Evolutionary conservation across 2,113 vertebrate species (phyloP).

Genomic region (Gymnobelideus leadbeateri): DNA sequence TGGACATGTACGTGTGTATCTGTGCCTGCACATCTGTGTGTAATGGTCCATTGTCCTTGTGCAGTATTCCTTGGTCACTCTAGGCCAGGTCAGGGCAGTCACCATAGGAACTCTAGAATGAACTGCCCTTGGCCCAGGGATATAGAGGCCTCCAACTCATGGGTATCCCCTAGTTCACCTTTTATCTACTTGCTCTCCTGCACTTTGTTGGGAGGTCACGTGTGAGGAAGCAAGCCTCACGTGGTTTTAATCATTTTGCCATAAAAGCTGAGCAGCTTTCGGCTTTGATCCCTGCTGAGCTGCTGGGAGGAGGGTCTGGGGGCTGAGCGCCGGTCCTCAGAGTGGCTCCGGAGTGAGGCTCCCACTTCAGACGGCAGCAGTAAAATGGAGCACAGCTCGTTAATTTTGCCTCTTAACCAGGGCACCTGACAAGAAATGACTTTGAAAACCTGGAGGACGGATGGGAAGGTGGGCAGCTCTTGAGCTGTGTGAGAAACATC

Average conservation of each 20-base stretch:
- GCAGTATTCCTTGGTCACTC: not conserved
- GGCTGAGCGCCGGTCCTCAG: constrained; percentile 80
- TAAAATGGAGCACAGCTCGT: constrained; percentile 90
- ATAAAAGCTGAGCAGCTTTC: constrained; percentile 83
- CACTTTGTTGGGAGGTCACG: constrained; percentile 82
- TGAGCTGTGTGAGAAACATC: constrained; percentile 84
- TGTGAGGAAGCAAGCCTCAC: constrained; percentile 83
- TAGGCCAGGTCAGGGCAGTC: not conserved
- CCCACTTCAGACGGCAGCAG: constrained; percentile 87
- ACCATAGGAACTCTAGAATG: not conserved
- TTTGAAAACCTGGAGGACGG: constrained; percentile 87
- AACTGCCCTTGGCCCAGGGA: not conserved
- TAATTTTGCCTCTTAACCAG: constrained; percentile 89
- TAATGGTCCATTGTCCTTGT: not conserved
- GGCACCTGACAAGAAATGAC: constrained; percentile 89
- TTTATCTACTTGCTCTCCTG: constrained; percentile 74
- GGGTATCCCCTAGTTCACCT: constrained; percentile 68
- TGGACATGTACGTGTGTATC: not conserved
- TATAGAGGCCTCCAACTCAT: not conserved
- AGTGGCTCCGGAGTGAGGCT: constrained; percentile 79
- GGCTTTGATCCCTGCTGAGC: constrained; percentile 86
- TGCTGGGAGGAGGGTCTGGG: constrained; percentile 74
- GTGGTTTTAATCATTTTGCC: constrained; percentile 85
- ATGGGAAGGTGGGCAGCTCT: constrained; percentile 78
- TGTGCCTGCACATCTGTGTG: not conserved